Base-by-base conservation (phyloP, 2,113 vertebrate species). In the Podarcis muralis region DNA sequence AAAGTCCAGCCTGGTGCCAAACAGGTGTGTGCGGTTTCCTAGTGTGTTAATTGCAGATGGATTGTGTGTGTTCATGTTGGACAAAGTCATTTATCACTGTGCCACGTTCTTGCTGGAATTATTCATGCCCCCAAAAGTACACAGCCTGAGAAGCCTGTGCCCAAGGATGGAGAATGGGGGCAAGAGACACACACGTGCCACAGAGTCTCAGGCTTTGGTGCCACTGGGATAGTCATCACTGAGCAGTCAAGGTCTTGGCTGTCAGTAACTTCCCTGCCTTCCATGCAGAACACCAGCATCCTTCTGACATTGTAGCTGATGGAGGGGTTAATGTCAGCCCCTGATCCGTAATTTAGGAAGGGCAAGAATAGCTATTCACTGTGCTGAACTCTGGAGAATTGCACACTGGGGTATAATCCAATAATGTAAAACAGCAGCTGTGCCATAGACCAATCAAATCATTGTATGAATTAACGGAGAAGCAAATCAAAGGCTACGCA, bases 41-140 rank as follows among this genome's bases (percentile, higher is more conserved):
- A 3, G 92, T 91, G 94, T 77, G 89, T 95, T 90, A 90, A 94
- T 92, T 95, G 91, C 88, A 71, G 90, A 20, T 30, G 81, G 92
- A 87, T 83, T 83, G 4, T 75, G 91, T 69, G 0, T n/a, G 91
- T 80, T 94, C 85, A 13, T 20, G 72, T 86, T 27, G 66, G 92
- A 83, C 87, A 62, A 83, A 84, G 91, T 74, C 27, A 90, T 92
- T 92, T 87, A 92, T 94, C 90, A 89, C 16, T 22, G 1, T 30
- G 88, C 88, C 82, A 69, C 4, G 0, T 76, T 84, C 86, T 80
- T 85, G 18, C 0, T 81, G 78, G 87, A 80, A 43, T 3, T 1
- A 81, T 87, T 89, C 92, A 83, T 6, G 6, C 74, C 81, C 83
- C 16, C 75, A 84, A 83, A 84, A 32, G 37, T 32, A 20, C 37